Evolutionary conservation across 2,797 vertebrate genomes (phyloP).

Genomic region (Sphenodon punctatus): DNA sequence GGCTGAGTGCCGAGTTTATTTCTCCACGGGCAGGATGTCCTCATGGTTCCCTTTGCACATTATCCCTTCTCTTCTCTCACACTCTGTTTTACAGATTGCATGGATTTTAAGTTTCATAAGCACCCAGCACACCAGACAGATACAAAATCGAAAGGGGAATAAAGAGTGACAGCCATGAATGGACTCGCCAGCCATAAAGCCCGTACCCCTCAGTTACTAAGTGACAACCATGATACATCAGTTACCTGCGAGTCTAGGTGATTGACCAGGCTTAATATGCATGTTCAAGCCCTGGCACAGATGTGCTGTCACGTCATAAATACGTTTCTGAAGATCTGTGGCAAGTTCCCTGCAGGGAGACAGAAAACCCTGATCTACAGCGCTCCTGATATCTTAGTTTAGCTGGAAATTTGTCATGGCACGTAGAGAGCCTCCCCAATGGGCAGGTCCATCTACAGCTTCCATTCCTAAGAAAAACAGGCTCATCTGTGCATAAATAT

Average conservation of each 20-base stretch:
- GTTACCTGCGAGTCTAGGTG: neutral
- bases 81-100: neutral
- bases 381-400: neutral
- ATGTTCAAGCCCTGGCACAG: neutral
- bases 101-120: neutral
- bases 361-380: neutral
- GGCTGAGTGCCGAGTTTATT: too few species aligned
- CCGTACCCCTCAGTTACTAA: too few species aligned
- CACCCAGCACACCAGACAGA: neutral
- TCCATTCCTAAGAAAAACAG: neutral
- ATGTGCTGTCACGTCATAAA: neutral
- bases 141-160: neutral
- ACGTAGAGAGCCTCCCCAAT: neutral
- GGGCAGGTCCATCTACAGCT: too few species aligned
- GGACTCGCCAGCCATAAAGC: neutral
- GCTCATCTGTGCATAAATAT: neutral
- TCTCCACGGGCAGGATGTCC: neutral
- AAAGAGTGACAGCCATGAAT: neutral
- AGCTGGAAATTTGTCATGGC: neutral
- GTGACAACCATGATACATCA: accelerated
- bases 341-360: neutral
- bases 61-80: neutral
- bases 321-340: neutral
- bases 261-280: neutral
- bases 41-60: neutral